Evolutionary conservation across 2,888 invertebrate species (phyloP).

Genomic region (Temnothorax unifasciatus): DNA sequence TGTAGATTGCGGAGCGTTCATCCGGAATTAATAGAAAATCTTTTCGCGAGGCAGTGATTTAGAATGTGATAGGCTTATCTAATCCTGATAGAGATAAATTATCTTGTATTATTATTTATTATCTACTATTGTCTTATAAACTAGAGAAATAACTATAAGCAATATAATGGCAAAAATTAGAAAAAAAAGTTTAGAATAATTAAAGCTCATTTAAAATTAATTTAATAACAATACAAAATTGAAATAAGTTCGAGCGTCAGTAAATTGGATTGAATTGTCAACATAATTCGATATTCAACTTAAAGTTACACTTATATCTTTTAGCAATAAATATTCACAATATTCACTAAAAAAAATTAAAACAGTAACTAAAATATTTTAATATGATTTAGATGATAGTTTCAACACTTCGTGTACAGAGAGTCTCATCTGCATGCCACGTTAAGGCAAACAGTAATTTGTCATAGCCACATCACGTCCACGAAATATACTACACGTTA

Average conservation of each 20-base stretch:
- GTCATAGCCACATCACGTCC: slow-evolving; percentile 28
- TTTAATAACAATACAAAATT: neutral
- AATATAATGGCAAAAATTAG: too few relatives aligned
- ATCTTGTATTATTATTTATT: neutral
- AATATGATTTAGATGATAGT: slow-evolving; percentile 14
- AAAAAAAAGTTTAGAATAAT: too few relatives aligned
- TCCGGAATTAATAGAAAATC: neutral
- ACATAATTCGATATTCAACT: neutral
- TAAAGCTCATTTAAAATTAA: neutral
- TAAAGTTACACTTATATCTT: neutral
- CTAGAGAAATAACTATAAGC: neutral
- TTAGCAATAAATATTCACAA: neutral
- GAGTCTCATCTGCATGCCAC: slow-evolving; percentile 30
- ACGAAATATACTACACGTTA: slow-evolving; percentile 11
- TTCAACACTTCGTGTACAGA: slow-evolving; percentile 22
- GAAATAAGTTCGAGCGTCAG: neutral
- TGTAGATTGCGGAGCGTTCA: neutral
- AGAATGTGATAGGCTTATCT: neutral
- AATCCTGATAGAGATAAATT: neutral
- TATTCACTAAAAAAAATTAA: neutral
- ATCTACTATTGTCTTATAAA: neutral
- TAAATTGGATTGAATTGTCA: neutral
- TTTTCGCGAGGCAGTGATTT: neutral
- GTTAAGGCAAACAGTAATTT: slow-evolving; percentile 41
- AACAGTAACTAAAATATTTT: slow-evolving; percentile 22